Evolutionary conservation across 2,888 invertebrate species (phyloP).

Genomic region (Caenorhabditis panamensis): DNA sequence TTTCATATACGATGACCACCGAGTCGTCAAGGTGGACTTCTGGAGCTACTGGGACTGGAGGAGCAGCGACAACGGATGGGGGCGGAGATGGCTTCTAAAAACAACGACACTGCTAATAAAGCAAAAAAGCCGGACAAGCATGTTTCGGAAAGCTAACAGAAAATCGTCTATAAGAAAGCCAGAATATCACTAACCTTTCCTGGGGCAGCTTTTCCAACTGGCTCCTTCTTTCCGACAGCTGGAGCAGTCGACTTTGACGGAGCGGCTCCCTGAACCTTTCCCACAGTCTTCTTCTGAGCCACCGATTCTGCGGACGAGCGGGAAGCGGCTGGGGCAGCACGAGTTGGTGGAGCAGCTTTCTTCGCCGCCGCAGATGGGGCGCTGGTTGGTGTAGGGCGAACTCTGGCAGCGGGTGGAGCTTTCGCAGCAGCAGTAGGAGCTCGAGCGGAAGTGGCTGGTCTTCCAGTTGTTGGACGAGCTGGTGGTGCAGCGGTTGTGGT

Average conservation of each 20-base stretch:
- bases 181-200: not conserved
- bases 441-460: not conserved
- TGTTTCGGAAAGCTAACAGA: not conserved
- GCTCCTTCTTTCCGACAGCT: constrained; percentile 17
- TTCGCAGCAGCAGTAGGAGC: not conserved
- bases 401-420: constrained; percentile 6
- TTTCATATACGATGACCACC: constrained; percentile 14
- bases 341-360: not conserved
- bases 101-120: constrained; percentile 43
- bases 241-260: constrained; percentile 34
- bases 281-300: constrained; percentile 45
- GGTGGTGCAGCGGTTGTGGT: not conserved
- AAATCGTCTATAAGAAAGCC: not conserved
- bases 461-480: not conserved
- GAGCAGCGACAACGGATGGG: not conserved
- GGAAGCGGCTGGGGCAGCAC: not conserved
- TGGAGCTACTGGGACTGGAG: constrained; percentile 3
- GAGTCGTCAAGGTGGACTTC: constrained; percentile 33
- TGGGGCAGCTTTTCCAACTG: constrained; percentile 1
- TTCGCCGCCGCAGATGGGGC: constrained; percentile 2
- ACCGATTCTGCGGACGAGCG: constrained; percentile 9
- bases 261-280: constrained; percentile 48
- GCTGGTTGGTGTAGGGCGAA: constrained; percentile 8
- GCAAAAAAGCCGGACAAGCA: constrained; percentile 1
- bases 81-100: constrained; percentile 20